Percentiles rank a stretch among this genome's conserved stretches.
These are phyloP conservation scores for Pelobates cultripes DNA, from an alignment of 2,797 vertebrate species.

Conservation along the genomic window DNA sequence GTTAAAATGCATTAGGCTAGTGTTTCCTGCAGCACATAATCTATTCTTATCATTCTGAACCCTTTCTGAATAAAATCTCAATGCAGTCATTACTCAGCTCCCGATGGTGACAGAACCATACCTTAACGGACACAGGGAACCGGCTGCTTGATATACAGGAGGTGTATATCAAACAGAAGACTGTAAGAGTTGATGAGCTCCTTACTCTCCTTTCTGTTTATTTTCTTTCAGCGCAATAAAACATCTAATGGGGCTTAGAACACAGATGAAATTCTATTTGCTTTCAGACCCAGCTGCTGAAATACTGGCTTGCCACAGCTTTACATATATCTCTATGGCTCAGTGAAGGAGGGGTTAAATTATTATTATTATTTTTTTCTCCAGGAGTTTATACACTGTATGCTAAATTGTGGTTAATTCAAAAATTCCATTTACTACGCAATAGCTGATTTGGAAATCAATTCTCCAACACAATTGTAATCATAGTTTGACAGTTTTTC, in stretches of 20 bases:
- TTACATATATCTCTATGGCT: not conserved
- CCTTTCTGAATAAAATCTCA: constrained; percentile 39
- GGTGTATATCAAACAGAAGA: constrained; percentile 42
- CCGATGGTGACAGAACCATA: constrained; percentile 43
- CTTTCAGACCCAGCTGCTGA: constrained; percentile 32
- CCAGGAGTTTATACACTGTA: too few relatives aligned
- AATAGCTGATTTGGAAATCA: too few relatives aligned
- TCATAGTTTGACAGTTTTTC: too few relatives aligned
- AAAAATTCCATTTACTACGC: too few relatives aligned
- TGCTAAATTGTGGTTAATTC: too few relatives aligned
- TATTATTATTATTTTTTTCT: too few relatives aligned
- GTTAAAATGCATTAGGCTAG: not conserved
- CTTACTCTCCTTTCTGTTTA: constrained; percentile 36
- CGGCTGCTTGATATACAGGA: constrained; percentile 38
- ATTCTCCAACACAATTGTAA: too few relatives aligned
- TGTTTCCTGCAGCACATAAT: constrained; percentile 20
- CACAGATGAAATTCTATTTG: constrained; percentile 49
- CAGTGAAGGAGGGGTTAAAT: too few relatives aligned
- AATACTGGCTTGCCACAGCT: constrained; percentile 23
- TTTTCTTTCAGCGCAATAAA: constrained; percentile 50
- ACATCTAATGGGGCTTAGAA: constrained; percentile 46
- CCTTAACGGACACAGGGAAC: constrained; percentile 25
- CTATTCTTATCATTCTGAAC: constrained; percentile 22
- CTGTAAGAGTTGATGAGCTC: constrained; percentile 30
- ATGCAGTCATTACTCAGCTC: constrained; percentile 36